Evolutionary conservation across 2,797 vertebrate genomes (phyloP), one percentile per base, ranked within the genome.

Genomic region (Echiichthys vipera): DNA sequence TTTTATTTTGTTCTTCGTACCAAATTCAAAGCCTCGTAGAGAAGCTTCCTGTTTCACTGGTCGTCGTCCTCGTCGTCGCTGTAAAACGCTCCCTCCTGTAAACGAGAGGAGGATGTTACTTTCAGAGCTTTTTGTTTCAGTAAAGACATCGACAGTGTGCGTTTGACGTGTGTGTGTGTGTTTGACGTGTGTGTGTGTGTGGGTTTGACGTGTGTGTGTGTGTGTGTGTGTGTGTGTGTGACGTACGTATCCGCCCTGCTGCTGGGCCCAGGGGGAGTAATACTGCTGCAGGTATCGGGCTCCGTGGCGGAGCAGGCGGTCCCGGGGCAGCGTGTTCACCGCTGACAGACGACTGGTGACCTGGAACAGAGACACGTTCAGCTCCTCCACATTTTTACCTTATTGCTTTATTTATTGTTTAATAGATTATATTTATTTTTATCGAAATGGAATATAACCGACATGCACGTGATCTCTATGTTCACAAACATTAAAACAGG

Each of bases 191-290:
- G 30, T 32, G 30, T 32, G 8, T 32, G 8, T 32, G 30, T 4
- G 5, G 5, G 22, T 27, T n/a, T n/a, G n/a, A n/a, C n/a, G 9
- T 42, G 20, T 45, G 29, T 53, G 17, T 54, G 58, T 39, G 59
- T 51, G 30, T 4, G 5, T 6, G 27, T 27, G 7, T 42, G 25
- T 45, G 29, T 53, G 17, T 54, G 58, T 34, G 64, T 51, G 30
- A 68, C 96, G 64, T 90, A 98, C 96, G 78, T 95, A 95, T 88
- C 95, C 95, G 0, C 95, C 95, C 0, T 94, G 93, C 53, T 91
- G 68, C 67, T 84, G 73, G 15, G 88, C 86, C 96, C 96, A 97
- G 1, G 86, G 18, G 0, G 88, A 93, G 65, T 93, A 96, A 54
- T 95, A 71, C 1, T 95, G 89, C 65, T 90, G 89, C 15, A 98